Conservation (phyloP, 2,888 invertebrate genomes). For the Tachina fera region DNA sequence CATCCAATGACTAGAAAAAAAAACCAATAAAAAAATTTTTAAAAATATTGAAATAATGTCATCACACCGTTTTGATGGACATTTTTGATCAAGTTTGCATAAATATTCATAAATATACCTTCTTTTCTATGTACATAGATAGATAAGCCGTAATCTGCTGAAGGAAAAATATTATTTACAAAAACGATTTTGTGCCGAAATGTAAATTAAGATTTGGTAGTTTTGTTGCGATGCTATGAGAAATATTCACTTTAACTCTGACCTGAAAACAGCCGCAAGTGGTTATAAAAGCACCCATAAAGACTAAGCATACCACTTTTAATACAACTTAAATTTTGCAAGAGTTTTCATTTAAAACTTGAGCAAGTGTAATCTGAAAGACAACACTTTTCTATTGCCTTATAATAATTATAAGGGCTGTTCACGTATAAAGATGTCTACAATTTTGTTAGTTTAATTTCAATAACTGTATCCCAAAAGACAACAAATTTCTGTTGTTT, state of each 20-base stretch:
- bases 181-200: background rate
- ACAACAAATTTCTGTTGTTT: too few relatives aligned
- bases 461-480: fast-evolving
- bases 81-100: constrained; percentile 14
- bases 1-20: constrained; percentile 7
- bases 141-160: background rate
- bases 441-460: too few relatives aligned
- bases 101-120: background rate
- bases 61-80: constrained; percentile 50
- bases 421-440: too few relatives aligned
- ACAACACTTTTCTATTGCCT: too few relatives aligned
- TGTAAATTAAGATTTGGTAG: background rate
- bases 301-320: background rate
- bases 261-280: background rate
- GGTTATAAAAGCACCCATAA: background rate
- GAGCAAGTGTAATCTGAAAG: too few relatives aligned
- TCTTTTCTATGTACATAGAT: background rate
- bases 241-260: background rate
- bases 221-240: background rate
- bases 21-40: background rate
- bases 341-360: too few relatives aligned
- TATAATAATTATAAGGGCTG: too few relatives aligned
- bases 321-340: constrained; percentile 1
- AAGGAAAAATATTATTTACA: background rate
- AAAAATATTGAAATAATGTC: constrained; percentile 39